Evolutionary conservation across 2,888 invertebrate species (phyloP).

Genomic region (Aleiodes testaceus): DNA sequence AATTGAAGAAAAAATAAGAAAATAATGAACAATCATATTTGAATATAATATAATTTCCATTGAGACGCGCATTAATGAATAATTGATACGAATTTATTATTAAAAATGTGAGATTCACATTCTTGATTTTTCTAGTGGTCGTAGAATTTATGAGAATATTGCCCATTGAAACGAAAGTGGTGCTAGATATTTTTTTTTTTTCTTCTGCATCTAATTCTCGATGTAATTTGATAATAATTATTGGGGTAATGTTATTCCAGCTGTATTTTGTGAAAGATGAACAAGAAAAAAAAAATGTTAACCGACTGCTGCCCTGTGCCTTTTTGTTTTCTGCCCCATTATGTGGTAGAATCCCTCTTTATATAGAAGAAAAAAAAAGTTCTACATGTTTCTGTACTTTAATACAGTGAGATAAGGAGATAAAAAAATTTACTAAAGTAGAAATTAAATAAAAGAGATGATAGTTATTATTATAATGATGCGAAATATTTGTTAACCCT

Average conservation of each 20-base stretch:
- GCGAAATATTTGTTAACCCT: conserved; percentile 15
- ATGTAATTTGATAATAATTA: conserved; percentile 11
- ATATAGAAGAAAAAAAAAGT: conserved; percentile 8
- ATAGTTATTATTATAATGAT: conserved; percentile 43
- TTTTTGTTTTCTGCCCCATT: conserved; percentile 58
- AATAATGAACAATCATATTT: conserved; percentile 25
- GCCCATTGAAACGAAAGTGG: conserved; percentile 29
- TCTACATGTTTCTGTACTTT: conserved; percentile 29
- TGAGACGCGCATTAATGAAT: conserved; percentile 29
- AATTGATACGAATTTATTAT: conserved; percentile 26
- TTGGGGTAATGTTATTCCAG: conserved; percentile 10
- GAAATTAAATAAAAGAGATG: conserved; percentile 47
- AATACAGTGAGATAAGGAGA: conserved; percentile 40
- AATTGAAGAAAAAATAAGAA: not conserved
- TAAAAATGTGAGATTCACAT: conserved; percentile 19
- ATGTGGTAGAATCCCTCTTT: conserved; percentile 37
- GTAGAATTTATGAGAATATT: conserved; percentile 2
- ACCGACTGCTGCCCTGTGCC: conserved; percentile 60
- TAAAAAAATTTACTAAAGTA: conserved; percentile 12
- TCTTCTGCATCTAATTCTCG: conserved; percentile 5
- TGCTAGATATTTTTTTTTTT: conserved; percentile 30
- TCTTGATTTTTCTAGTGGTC: conserved; percentile 23
- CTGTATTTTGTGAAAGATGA: conserved; percentile 16
- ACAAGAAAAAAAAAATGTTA: conserved; percentile 47
- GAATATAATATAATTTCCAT: conserved; percentile 22